Conservation (phyloP, 2,797 vertebrate species). For the Rhinatrema bivittatum region DNA sequence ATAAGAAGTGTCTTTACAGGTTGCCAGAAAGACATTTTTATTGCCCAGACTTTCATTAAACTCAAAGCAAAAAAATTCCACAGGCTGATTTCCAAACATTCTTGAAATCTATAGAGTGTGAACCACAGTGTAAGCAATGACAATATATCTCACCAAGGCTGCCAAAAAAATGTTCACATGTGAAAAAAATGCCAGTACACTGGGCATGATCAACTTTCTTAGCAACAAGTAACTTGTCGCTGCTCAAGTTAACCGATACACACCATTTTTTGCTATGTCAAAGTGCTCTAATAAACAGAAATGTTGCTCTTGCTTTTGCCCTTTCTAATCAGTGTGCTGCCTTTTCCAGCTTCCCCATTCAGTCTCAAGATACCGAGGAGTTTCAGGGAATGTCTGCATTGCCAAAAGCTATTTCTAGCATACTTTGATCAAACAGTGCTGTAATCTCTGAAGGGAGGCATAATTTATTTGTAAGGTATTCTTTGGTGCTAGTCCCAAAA, state of each 20-base stretch:
- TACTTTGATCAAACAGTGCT: conserved; percentile 63
- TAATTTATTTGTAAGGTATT: conserved; percentile 65
- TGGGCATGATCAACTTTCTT: conserved; percentile 21
- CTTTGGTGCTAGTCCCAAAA: conserved; percentile 60
- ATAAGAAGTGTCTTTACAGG: conserved; percentile 27
- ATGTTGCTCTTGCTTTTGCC: no score
- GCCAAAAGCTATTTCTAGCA: conserved; percentile 64
- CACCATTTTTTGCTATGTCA: no score
- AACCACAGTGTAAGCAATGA: conserved; percentile 39
- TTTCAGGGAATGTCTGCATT: conserved; percentile 37
- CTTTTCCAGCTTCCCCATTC: conserved; percentile 24
- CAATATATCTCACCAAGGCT: conserved; percentile 44
- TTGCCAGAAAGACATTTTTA: conserved; percentile 53
- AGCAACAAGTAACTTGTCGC: no score
- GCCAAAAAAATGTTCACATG: conserved; percentile 46
- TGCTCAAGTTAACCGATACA: no score
- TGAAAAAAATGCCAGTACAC: conserved; percentile 16
- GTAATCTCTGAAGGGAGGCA: conserved; percentile 64
- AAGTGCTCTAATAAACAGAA: no score
- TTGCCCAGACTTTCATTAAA: conserved; percentile 45
- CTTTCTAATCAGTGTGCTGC: no score
- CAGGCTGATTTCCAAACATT: conserved; percentile 42
- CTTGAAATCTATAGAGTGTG: conserved; percentile 40
- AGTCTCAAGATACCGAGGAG: conserved; percentile 23
- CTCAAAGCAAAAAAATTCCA: conserved; percentile 34